Evolutionary conservation across 1,140 invertebrate genomes (phyloP), one percentile per base, ranked within the genome.

Genomic region (Drosophila mojavensis): DNA sequence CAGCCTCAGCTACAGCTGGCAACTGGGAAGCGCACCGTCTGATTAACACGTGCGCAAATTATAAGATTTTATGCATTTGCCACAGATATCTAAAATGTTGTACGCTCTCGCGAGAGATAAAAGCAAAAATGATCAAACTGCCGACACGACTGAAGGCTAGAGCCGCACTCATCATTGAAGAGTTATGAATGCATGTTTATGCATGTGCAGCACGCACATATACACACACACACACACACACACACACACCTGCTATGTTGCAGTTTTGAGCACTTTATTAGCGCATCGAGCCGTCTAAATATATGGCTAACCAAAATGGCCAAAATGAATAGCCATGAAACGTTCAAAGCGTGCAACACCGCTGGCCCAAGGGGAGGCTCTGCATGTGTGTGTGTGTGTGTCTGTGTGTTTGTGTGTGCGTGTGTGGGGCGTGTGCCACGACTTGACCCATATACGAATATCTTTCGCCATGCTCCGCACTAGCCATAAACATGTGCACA

Each of bases 21-120:
- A 80, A 75, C 74, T 73, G 65, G 43, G 58, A 39, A 54, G 54
- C 15, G 24, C 82, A 88, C 80, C 89, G 80, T 89, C 84, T 88
- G 84, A 89, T 88, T 88, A 88, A 88, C 84, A 89, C 84, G 84
- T 89, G 84, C 84, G 84, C 84, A 89, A 89, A 89, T 89, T 89
- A 89, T 89, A 89, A 89, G 84, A 89, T 89, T 89, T 89, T 84
- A 89, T 89, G 84, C 84, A 89, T 89, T 89, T 84, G 84, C 85
- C 84, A 89, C 84, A 88, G 84, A 89, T 89, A 86, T 85, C 79
- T 65, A 73, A 73, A 66, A 84, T 81, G 60, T 39, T 59, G 59
- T 62, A 77, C 66, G 67, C 67, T 69, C 47, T 39, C 9, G 67
- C 55, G 24, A 28, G 74, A 88, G 83, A 86, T 86, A 83, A 86